Evolutionary conservation across 2,113 vertebrate genomes (phyloP).

Genomic region (Lethenteron camtschaticum): DNA sequence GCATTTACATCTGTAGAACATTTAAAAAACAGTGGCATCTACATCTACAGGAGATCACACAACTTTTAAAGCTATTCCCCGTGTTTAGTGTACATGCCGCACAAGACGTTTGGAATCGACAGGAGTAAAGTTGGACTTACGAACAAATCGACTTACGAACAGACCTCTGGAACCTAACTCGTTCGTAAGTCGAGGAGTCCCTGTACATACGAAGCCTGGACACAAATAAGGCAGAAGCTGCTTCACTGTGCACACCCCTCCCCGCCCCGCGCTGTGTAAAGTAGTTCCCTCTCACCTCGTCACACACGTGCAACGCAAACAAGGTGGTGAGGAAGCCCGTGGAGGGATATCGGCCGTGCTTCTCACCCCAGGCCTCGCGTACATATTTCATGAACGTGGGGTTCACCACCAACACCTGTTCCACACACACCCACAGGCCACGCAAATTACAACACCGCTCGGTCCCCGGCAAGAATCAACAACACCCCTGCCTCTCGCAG

Average conservation of each 20-base stretch:
- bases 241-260: neutral
- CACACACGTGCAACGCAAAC: slow-evolving; percentile 80
- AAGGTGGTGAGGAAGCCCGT: slow-evolving; percentile 92
- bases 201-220: neutral
- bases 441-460: too few relatives aligned
- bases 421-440: neutral
- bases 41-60: too few relatives aligned
- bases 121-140: too few relatives aligned
- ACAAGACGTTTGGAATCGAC: too few relatives aligned
- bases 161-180: neutral
- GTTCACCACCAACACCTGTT: slow-evolving; percentile 89
- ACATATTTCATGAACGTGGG: slow-evolving; percentile 98
- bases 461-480: too few relatives aligned
- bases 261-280: neutral
- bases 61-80: too few relatives aligned
- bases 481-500: too few relatives aligned
- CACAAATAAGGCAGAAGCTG: neutral
- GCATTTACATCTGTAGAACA: too few relatives aligned
- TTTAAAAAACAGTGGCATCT: too few relatives aligned
- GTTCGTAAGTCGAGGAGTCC: neutral
- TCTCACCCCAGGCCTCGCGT: slow-evolving; percentile 75
- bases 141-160: neutral
- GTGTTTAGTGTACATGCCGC: too few relatives aligned
- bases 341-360: slow-evolving; percentile 90
- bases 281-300: slow-evolving; percentile 38